Base-by-base conservation (phyloP, 2,797 vertebrate genomes). In the Smutsia gigantea region DNA sequence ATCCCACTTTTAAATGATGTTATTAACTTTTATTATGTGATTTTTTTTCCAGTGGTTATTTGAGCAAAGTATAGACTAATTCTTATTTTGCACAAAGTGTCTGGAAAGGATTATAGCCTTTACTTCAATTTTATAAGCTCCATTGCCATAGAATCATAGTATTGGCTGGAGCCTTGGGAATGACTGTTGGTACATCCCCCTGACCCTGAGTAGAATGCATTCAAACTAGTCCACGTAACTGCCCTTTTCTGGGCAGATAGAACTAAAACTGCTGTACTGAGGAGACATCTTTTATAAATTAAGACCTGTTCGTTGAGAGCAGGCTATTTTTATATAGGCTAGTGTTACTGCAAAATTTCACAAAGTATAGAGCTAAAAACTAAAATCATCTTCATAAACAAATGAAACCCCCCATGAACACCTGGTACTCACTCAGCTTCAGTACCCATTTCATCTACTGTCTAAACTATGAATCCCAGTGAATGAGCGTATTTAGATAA, bases 81-180 rank as follows among this genome's bases (percentile, higher is more conserved):
- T 92, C 64, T 96, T 93, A 81, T 53, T 93, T 97, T 93, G 34
- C 2, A 37, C 71, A 49, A 84, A 78, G 37, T 53, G 37, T 78
- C 74, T 90, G 55, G 69, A 69, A 94, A 46, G 39, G 23, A 69
- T 72, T 37, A 69, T 12, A 53, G 10, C 46, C 13, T 95, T 72
- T 37, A 61, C 15, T 87, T 95, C 66, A 85, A 59, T 69, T 96
- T 95, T 86, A 42, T 49, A 86, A 91, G 34, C 37, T 77, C 25
- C n/a, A 29, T 49, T 92, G 63, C 39, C 15, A 1, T 55, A 63
- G 37, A 82, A 59, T 57, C 31, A 29, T 53, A 25, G 19, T 75
- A 57, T 13, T 63, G 37, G 4, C 68, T 68, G 55, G 19, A 94
- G 31, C 7, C 34, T 71, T 75, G 37, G 68, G 53, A 72, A 34